Base-by-base conservation (phyloP, 2,888 invertebrate genomes). In the Harpagoxenus sublaevis region DNA sequence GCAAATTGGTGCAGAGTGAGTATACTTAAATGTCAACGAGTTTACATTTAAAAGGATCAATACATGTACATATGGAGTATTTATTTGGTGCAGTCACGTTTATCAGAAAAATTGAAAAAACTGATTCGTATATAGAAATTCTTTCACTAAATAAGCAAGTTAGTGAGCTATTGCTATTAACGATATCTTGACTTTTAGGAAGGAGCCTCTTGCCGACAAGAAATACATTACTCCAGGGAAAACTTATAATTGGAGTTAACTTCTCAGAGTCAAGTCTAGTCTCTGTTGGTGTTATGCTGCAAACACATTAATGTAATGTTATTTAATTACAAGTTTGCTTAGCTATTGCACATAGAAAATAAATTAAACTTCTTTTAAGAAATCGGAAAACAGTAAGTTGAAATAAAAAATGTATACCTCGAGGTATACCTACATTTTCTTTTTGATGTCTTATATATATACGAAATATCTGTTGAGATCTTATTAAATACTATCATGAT, bases 241-340 rank as follows among this genome's bases (percentile, higher is more conserved):
- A 78, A 85, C 96, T 1, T 96, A 95, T 90, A 92, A 94, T 12
- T 97, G 97, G 97, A 96, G 97, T 94, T 96, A 95, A 92, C 15
- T 55, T 55, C 23, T 39, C 39, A 53, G 31, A 48, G 6, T 57
- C 45, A 18, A 48, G 1, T 55, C 18, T 70, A 68, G 31, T 23
- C 23, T 23, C 15, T 4, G 6, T 62, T 18, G 10, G n/a, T 53
- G 2, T 68, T 31, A 23, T 57, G 10, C 23, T 45, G 57, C 45
- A 57, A 35, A 57, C 95, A 92, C 89, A 92, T 92, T 60, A 2
- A 42, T 60, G 23, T 51, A 77, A 78, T 39, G 45, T 45, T 23
- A 15, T 57, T 28, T 3, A 71, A 60, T 60, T 35, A 39, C 12
- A 62, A 23, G 12, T 45, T 70, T 79, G 57, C 23, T 65, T 57